Percentiles rank a stretch among this genome's conserved stretches.
phyloP scores from a whole-genome alignment of 2,888 invertebrate genomes.

The Diarsia dahlii region DNA sequence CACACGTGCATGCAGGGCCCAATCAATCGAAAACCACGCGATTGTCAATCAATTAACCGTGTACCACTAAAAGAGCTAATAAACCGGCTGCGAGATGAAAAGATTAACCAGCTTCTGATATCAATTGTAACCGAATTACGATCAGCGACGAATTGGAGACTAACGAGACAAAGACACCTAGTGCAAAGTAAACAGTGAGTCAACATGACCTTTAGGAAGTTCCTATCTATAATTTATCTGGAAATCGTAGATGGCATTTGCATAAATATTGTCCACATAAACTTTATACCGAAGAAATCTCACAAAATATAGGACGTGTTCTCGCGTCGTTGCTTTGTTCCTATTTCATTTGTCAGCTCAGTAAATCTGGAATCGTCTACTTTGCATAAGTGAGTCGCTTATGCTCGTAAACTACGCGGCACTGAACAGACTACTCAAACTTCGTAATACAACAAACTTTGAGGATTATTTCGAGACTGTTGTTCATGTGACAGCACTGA shows the following conservation, averaged over 20 bases:
- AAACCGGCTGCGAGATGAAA: slow-evolving; percentile 57
- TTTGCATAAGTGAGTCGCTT: slow-evolving; percentile 67
- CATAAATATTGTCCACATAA: background rate
- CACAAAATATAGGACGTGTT: slow-evolving; percentile 16
- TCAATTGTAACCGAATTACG: slow-evolving; percentile 63
- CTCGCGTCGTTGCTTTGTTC: slow-evolving; percentile 35
- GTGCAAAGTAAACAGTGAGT: slow-evolving; percentile 34
- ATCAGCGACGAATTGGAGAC: slow-evolving; percentile 65
- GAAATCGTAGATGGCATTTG: background rate
- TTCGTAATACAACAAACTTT: slow-evolving; percentile 59
- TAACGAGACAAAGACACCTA: slow-evolving; percentile 61
- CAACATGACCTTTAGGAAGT: background rate
- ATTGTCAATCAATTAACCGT: slow-evolving; percentile 65
- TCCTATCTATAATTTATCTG: background rate
- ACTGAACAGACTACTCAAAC: slow-evolving; percentile 50
- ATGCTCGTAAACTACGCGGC: slow-evolving; percentile 53
- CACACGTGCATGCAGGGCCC: slow-evolving; percentile 16
- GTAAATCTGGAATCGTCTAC: slow-evolving; percentile 58
- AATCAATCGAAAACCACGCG: slow-evolving; percentile 64
- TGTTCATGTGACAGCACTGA: slow-evolving; percentile 34
- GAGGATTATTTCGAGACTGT: slow-evolving; percentile 47
- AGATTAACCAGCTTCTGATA: slow-evolving; percentile 61
- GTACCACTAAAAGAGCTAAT: slow-evolving; percentile 58
- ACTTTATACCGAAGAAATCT: slow-evolving; percentile 26
- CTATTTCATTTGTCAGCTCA: slow-evolving; percentile 55